Evolutionary conservation across 2,888 invertebrate species (phyloP), one percentile per base, ranked within the genome.

Genomic region (Platycnemis pennipes): DNA sequence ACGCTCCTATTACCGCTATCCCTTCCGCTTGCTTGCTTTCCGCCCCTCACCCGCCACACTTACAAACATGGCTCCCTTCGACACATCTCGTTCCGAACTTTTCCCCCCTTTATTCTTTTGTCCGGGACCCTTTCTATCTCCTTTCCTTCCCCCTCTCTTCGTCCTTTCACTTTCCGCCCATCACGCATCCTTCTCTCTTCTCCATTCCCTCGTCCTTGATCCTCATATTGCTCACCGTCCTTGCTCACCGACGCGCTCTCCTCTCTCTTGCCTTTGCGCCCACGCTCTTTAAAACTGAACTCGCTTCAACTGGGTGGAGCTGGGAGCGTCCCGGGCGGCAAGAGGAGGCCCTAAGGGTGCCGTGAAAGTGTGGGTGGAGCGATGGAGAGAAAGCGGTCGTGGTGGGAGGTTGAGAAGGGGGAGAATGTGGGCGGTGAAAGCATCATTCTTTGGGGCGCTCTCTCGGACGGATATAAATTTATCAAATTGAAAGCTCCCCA

Each of bases 401-500:
- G 37, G 77, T 26, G 11, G 16, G 31, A 13, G 37, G 5, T 49
- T 49, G 7, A 77, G 37, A 37, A 13, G 77, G 37, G 1, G 77
- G 26, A 77, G n/a, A n/a, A 63, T 26, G 63, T 63, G 63, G 26
- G n/a, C 26, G 26, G 63, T 26, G 77, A 26, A 7, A 26, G 63
- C 22, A 77, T 77, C 31, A 22, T 77, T 77, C 37, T 77, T 77
- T 37, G 11, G 37, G 77, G 77, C 19, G 53, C 53, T 63, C n/a
- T 26, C 26, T 26, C 63, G 63, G 63, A 63, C n/a, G 63, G 13
- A 77, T 77, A 77, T 26, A 77, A 77, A 77, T 77, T 77, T 26
- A 77, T 77, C 77, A 77, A 77, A 77, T 77, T 31, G 77, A 77
- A 77, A 77, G 37, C 77, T 77, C 37, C 31, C 77, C 77, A 77